Evolutionary conservation across 2,888 invertebrate species (phyloP).

Genomic region (Hyppa rectilinea): DNA sequence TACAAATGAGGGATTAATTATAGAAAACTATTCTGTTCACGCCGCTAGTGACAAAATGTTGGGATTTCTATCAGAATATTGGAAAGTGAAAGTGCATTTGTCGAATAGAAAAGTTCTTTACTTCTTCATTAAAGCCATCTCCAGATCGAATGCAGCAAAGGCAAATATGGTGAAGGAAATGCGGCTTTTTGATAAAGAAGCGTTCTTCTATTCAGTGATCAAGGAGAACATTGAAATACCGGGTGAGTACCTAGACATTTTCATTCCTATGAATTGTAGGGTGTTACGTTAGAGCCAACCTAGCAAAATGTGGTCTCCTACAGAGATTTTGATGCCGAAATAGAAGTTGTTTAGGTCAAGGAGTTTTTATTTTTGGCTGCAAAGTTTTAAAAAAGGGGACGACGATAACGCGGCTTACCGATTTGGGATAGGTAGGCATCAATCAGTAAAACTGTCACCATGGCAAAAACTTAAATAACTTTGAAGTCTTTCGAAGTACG

Average conservation of each 20-base stretch:
- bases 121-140: slow-evolving; percentile 84
- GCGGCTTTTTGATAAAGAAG: slow-evolving; percentile 81
- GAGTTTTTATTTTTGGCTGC: too few species aligned
- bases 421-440: too few species aligned
- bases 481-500: too few species aligned
- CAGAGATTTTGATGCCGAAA: too few species aligned
- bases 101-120: slow-evolving; percentile 66
- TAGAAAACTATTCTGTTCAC: slow-evolving; percentile 72
- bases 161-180: slow-evolving; percentile 82
- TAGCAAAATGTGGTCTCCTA: too few species aligned
- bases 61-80: slow-evolving; percentile 86
- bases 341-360: too few species aligned
- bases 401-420: too few species aligned
- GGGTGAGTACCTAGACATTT: slow-evolving; percentile 74
- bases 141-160: slow-evolving; percentile 81
- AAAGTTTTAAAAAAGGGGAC: too few species aligned
- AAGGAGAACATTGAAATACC: slow-evolving; percentile 74
- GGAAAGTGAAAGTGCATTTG: slow-evolving; percentile 78
- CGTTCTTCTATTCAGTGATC: slow-evolving; percentile 78
- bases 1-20: slow-evolving; percentile 59
- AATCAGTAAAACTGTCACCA: too few species aligned
- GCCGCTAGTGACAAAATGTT: slow-evolving; percentile 85
- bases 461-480: too few species aligned
- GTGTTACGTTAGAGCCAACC: too few species aligned
- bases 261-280: too few species aligned